Percentiles rank a stretch among this genome's conserved stretches.
Conservation (phyloP, 2,888 invertebrate species). For the Acronicta alni region DNA sequence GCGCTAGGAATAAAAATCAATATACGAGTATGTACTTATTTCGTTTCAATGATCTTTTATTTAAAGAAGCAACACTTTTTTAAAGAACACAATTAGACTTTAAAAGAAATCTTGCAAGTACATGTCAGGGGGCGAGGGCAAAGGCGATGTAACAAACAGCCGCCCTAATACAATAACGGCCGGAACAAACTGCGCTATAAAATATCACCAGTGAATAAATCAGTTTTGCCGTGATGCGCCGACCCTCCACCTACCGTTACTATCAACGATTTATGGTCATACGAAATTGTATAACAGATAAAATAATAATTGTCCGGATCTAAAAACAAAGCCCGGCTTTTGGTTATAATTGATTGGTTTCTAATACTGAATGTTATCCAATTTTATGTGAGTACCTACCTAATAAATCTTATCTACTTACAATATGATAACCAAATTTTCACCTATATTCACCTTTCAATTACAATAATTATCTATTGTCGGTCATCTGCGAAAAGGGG, state of each 20-base stretch:
- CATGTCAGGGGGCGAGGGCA: slow-evolving; percentile 58
- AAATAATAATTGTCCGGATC: slow-evolving; percentile 82
- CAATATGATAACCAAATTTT: no score
- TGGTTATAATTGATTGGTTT: slow-evolving; percentile 41
- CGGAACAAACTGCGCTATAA: slow-evolving; percentile 91
- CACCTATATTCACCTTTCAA: no score
- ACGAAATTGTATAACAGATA: slow-evolving; percentile 81
- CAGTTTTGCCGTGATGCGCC: slow-evolving; percentile 85
- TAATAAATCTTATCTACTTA: no score
- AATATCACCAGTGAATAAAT: slow-evolving; percentile 91
- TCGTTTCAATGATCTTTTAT: slow-evolving; percentile 20
- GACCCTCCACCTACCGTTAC: slow-evolving; percentile 76
- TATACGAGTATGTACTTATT: neutral
- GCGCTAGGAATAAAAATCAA: neutral
- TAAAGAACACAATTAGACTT: slow-evolving; percentile 52
- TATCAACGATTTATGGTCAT: slow-evolving; percentile 83
- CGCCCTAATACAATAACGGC: slow-evolving; percentile 91
- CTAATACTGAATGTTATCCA: neutral
- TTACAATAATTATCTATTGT: no score
- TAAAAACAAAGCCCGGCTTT: slow-evolving; percentile 53
- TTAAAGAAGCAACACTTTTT: slow-evolving; percentile 10
- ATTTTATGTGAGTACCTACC: no score
- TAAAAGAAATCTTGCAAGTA: slow-evolving; percentile 41
- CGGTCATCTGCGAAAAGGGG: no score
- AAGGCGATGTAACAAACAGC: slow-evolving; percentile 84